Base-by-base conservation (phyloP, 2,113 vertebrate species). In the Syngnathus floridae region DNA sequence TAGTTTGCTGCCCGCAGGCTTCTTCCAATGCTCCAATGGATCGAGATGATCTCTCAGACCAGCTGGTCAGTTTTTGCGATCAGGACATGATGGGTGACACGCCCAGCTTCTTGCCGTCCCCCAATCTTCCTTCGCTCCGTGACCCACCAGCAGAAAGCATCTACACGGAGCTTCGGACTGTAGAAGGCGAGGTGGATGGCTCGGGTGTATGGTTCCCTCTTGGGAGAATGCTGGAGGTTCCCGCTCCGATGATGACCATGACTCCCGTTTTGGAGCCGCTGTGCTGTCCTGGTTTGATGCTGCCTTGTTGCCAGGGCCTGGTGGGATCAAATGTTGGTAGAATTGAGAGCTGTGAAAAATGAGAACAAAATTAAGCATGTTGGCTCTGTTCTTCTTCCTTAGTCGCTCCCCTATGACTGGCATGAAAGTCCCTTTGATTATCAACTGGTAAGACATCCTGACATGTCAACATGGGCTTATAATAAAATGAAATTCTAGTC, bases 171-270 rank as follows among this genome's bases (percentile, higher is more conserved):
- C 59, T 61, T 9, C 59, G 40, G n/a, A 61, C 59, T 12, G 59
- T 61, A 0, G 59, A 61, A 14, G 59, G 59, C 13, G 59, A 61
- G 59, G 59, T 61, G 40, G 59, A 61, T 19, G 59, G 59, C 12
- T 43, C 40, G n/a, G 59, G 59, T 43, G 38, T 61, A 2, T 61
- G 59, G 59, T 61, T 61, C 40, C 59, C 59, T 11, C 17, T 60
- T 5, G 58, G 58, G 10, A 60, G 41, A n/a, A 41, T 11, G 13
- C 12, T 43, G 59, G 59, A 61, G 5, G n/a, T 43, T 22, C 59
- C 59, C 1, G 5, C 38, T 13, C 12, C 40, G 6, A 26, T 43
- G 59, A 43, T 22, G 17, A n/a, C n/a, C 0, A 35, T 7, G 26
- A 14, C 40, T 22, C 21, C 59, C 59, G 5, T 21, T 16, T 41